phyloP scores from a whole-genome alignment of 2,797 vertebrate genomes.

The Pseudomugil tenellus region DNA sequence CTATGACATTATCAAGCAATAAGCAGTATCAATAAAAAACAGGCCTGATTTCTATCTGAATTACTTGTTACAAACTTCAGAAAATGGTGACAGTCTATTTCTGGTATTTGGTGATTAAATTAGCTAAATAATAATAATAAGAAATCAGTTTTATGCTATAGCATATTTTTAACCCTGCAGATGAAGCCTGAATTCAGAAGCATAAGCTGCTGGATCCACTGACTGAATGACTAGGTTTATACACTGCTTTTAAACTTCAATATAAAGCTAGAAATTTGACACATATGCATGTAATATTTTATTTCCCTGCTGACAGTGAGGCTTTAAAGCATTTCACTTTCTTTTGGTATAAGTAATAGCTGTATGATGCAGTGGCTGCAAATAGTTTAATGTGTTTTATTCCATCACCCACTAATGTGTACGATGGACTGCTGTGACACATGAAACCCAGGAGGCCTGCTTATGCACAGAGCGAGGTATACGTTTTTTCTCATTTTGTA shows the following conservation, averaged over 20 bases:
- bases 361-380: constrained; percentile 36
- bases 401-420: constrained; percentile 50
- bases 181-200: constrained; percentile 8
- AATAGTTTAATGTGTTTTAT: constrained; percentile 48
- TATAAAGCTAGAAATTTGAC: constrained; percentile 16
- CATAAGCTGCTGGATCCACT: constrained; percentile 26
- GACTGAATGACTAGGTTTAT: constrained; percentile 20
- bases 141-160: neutral
- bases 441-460: constrained; percentile 44
- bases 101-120: too few relatives aligned
- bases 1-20: too few relatives aligned
- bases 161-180: constrained; percentile 1
- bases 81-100: too few relatives aligned
- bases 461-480: constrained; percentile 8
- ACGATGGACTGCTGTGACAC: constrained; percentile 46
- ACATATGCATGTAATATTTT: constrained; percentile 15
- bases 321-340: constrained; percentile 59
- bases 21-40: too few relatives aligned
- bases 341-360: constrained; percentile 57
- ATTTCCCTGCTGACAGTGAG: constrained; percentile 24
- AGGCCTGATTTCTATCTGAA: too few relatives aligned
- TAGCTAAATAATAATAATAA: too few relatives aligned
- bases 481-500: constrained; percentile 2
- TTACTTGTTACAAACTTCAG: too few relatives aligned
- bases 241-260: constrained; percentile 26